A percentile compares a stretch with the other conserved stretches of the same genome.
Conservation (phyloP, 92 coral and sea anemone genomes). For the Zoanthus gigantus region DNA sequence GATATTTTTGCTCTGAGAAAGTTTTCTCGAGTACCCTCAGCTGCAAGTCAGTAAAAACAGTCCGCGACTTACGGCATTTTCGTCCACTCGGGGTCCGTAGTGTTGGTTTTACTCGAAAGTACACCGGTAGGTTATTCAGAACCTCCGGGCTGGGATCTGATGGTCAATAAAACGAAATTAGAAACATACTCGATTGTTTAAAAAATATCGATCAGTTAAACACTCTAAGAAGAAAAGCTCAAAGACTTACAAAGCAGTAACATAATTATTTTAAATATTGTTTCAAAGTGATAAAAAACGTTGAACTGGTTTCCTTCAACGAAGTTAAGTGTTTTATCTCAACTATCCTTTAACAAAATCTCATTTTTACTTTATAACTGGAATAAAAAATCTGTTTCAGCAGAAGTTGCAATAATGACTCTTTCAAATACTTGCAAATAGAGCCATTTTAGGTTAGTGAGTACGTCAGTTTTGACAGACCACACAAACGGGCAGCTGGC, state of each 20-base stretch:
- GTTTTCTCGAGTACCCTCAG: conserved; percentile 93
- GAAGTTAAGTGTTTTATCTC: not conserved
- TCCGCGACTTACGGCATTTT: conserved; percentile 96
- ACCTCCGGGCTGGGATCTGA: conserved; percentile 93
- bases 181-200: not conserved
- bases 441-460: not conserved
- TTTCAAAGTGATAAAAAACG: not conserved
- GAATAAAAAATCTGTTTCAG: not conserved
- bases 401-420: not conserved
- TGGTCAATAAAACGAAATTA: not conserved
- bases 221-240: not conserved
- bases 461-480: conserved; percentile 11
- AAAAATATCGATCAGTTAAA: not conserved
- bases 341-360: not conserved
- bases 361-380: not conserved
- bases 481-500: conserved; percentile 43
- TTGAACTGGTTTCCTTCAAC: too few relatives aligned
- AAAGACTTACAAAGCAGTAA: not conserved
- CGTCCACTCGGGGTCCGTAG: conserved; percentile 95
- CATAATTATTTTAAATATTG: not conserved
- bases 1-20: conserved; percentile 93
- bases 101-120: conserved; percentile 97
- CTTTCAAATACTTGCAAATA: conserved; percentile 12
- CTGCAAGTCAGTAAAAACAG: conserved; percentile 97
- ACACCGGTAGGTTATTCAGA: conserved; percentile 86